phyloP scores from a whole-genome alignment of 2,113 vertebrate genomes.

The Urocynchramus pylzowi region DNA sequence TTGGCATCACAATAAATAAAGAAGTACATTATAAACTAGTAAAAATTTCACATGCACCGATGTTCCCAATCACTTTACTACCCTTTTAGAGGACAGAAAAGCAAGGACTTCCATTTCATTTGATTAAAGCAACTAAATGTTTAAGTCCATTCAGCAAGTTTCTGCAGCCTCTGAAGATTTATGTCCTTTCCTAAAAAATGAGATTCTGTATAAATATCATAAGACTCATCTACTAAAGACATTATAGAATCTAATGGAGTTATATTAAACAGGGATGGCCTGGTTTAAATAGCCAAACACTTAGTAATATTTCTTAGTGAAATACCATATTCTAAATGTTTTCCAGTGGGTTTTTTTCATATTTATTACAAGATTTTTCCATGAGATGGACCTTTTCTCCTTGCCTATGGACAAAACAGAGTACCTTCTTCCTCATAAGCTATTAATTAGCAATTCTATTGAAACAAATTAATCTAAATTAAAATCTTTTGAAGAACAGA shows the following conservation, averaged over 20 bases:
- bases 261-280: background rate
- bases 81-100: background rate
- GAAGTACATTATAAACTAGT: background rate
- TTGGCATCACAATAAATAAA: conserved; percentile 39
- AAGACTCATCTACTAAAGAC: background rate
- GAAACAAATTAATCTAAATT: conserved; percentile 39
- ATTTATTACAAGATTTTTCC: background rate
- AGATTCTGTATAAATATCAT: background rate
- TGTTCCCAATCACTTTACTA: background rate
- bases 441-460: background rate
- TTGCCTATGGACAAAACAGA: background rate
- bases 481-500: background rate
- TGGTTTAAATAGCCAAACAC: background rate
- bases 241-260: background rate
- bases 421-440: background rate
- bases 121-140: background rate
- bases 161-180: background rate
- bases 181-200: background rate
- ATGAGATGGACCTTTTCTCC: background rate
- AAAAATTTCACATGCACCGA: background rate
- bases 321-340: background rate
- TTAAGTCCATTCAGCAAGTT: background rate
- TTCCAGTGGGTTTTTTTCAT: background rate
- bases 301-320: background rate
- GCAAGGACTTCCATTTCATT: background rate